These are phyloP conservation scores for Brachyopa scutellaris DNA, from an alignment of 2,888 invertebrate genomes.

Conservation along the genomic window DNA sequence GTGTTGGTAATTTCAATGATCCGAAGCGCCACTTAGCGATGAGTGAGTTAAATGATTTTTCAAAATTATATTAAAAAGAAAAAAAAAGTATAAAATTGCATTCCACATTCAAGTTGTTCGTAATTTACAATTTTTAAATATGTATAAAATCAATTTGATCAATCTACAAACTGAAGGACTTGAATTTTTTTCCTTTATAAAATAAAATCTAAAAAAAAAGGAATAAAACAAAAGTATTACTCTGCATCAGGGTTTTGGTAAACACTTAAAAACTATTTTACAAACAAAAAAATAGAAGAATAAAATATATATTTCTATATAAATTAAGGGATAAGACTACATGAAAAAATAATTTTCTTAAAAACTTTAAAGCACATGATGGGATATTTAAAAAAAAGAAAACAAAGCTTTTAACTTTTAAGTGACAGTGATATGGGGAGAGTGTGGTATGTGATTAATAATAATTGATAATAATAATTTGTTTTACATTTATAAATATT, in stretches of 20 bases:
- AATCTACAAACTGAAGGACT: slow-evolving; percentile 65
- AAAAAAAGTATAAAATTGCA: slow-evolving; percentile 37
- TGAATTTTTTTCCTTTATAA: slow-evolving; percentile 27
- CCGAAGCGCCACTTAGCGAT: slow-evolving; percentile 15
- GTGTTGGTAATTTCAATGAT: not conserved
- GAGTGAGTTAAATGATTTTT: slow-evolving; percentile 11
- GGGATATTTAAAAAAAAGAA: slow-evolving; percentile 57
- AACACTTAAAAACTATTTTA: slow-evolving; percentile 66
- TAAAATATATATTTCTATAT: slow-evolving; percentile 31
- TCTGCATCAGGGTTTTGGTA: slow-evolving; percentile 37
- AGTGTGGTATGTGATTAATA: slow-evolving; percentile 38
- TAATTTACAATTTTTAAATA: slow-evolving; percentile 73
- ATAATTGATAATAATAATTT: slow-evolving; percentile 23
- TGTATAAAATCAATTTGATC: not conserved
- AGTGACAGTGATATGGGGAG: slow-evolving; percentile 52
- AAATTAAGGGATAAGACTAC: slow-evolving; percentile 48
- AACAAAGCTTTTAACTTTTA: slow-evolving; percentile 70
- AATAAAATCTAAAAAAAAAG: slow-evolving; percentile 62
- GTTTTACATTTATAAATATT: slow-evolving; percentile 55
- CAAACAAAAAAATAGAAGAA: slow-evolving; percentile 45
- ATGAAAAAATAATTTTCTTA: slow-evolving; percentile 11
- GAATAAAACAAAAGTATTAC: slow-evolving; percentile 2
- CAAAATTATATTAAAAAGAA: slow-evolving; percentile 19
- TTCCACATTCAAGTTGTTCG: slow-evolving; percentile 40
- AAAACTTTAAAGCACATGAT: slow-evolving; percentile 73